A percentile compares a stretch with the other conserved stretches of the same genome.
Conservation (phyloP, 1,140 invertebrate species). For the Chymomyza costata region DNA sequence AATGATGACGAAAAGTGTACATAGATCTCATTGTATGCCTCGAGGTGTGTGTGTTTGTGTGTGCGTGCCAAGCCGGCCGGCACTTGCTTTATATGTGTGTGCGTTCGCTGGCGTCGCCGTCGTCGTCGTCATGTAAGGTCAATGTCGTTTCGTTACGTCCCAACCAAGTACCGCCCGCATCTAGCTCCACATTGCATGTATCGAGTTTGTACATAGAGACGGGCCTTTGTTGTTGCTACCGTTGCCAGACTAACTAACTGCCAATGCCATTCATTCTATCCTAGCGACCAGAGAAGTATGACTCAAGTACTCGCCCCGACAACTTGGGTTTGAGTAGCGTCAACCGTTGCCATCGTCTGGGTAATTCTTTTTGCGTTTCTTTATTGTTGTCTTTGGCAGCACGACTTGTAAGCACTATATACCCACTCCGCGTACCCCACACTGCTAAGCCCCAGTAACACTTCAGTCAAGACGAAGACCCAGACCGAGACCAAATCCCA, state of each 20-base stretch:
- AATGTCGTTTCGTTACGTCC: conserved; percentile 61
- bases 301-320: conserved; percentile 51
- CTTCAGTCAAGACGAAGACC: no score
- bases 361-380: conserved; percentile 39
- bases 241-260: conserved; percentile 12
- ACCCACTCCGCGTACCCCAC: no score
- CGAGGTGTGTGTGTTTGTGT: not conserved
- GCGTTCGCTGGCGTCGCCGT: conserved; percentile 12
- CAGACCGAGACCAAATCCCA: no score
- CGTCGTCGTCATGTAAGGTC: conserved; percentile 53
- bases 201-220: conserved; percentile 53
- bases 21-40: conserved; percentile 15
- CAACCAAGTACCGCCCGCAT: not conserved
- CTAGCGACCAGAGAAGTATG: conserved; percentile 33
- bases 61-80: conserved; percentile 21
- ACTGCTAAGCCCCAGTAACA: no score
- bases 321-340: conserved; percentile 10
- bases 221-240: conserved; percentile 12
- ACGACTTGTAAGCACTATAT: no score
- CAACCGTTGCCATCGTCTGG: conserved; percentile 2
- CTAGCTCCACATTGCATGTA: conserved; percentile 45
- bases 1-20: conserved; percentile 63
- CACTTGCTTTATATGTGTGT: conserved; percentile 7
- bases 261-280: conserved; percentile 39
- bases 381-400: conserved; percentile 14